Evolutionary conservation across 1,140 invertebrate genomes (phyloP).

Genomic region (Nasonia giraulti): DNA sequence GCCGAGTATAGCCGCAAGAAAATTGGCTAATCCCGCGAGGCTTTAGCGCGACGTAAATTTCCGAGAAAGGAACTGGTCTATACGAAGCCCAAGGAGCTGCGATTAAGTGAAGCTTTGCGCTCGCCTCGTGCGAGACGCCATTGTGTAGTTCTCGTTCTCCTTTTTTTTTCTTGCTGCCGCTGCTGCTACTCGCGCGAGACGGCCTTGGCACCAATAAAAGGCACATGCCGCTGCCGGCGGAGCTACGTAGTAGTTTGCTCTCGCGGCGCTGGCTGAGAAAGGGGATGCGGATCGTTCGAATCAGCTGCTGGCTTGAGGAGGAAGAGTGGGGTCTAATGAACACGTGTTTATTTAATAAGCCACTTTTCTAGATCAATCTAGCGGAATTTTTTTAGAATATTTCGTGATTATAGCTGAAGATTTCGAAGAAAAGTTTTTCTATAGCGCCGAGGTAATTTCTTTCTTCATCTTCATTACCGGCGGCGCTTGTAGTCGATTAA

Average conservation of each 20-base stretch:
- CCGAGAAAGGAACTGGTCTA: slow-evolving; percentile 28
- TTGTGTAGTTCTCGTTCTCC: slow-evolving; percentile 39
- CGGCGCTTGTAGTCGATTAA: background rate
- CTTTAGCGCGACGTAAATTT: slow-evolving; percentile 29
- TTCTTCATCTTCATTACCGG: background rate
- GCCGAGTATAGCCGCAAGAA: slow-evolving; percentile 4
- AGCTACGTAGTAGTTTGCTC: background rate
- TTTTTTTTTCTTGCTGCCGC: background rate
- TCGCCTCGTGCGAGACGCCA: slow-evolving; percentile 51
- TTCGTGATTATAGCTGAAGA: too few relatives aligned
- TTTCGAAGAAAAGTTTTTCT: too few relatives aligned
- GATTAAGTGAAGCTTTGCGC: slow-evolving; percentile 49
- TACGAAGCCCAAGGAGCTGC: slow-evolving; percentile 1
- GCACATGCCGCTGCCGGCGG: slow-evolving; percentile 46
- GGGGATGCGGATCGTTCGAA: slow-evolving; percentile 12
- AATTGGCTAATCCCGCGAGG: slow-evolving; percentile 31
- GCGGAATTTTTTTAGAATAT: background rate
- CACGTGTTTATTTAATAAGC: background rate
- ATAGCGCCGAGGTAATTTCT: too few relatives aligned
- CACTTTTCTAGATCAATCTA: background rate
- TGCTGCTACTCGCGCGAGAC: slow-evolving; percentile 32
- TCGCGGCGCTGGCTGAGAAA: background rate
- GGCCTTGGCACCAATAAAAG: slow-evolving; percentile 59
- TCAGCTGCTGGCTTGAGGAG: background rate
- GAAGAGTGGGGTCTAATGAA: background rate